phyloP scores from a whole-genome alignment of 2,888 invertebrate species.

The Rhagonycha fulva region DNA sequence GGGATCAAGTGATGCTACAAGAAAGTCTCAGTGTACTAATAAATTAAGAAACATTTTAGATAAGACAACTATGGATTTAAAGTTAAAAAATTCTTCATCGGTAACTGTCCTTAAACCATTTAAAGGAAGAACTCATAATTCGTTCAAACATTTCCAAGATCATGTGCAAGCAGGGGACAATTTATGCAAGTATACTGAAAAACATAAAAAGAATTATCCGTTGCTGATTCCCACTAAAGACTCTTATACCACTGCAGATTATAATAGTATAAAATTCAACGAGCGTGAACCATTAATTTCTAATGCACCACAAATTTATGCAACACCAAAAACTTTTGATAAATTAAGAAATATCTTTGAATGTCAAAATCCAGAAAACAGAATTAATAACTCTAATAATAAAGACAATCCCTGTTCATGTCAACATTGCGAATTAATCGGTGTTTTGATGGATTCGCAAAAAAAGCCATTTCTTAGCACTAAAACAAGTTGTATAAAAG shows the following conservation, averaged over 20 bases:
- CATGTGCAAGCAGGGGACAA: neutral
- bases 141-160: neutral
- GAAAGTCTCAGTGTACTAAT: neutral
- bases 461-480: conserved; percentile 46
- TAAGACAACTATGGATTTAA: neutral
- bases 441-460: conserved; percentile 49
- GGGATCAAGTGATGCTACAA: neutral
- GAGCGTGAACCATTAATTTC: neutral
- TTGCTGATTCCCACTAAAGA: neutral
- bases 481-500: neutral
- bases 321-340: conserved; percentile 42
- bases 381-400: conserved; percentile 31
- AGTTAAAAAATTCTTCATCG: neutral
- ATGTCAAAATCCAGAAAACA: conserved; percentile 41
- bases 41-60: neutral
- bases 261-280: neutral
- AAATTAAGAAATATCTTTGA: conserved; percentile 42
- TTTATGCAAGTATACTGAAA: neutral
- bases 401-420: conserved; percentile 48
- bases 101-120: neutral
- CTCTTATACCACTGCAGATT: neutral
- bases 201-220: neutral
- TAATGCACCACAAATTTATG: conserved; percentile 43
- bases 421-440: conserved; percentile 51
- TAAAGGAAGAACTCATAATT: neutral